Percentiles rank a stretch among this genome's conserved stretches.
These are phyloP conservation scores for Contarinia nasturtii DNA, from an alignment of 1,140 invertebrate genomes.

Conservation along the genomic window DNA sequence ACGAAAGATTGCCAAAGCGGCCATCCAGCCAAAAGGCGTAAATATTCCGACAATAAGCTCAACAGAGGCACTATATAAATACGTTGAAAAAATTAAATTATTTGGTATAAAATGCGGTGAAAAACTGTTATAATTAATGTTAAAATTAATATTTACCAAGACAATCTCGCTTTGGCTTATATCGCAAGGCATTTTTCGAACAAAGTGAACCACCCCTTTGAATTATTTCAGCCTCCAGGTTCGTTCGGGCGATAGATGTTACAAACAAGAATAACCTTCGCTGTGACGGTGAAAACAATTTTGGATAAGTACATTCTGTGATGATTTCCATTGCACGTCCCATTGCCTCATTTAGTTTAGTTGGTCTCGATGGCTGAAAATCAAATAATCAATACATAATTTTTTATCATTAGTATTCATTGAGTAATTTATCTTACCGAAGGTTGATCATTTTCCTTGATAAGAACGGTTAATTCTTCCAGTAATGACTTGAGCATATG, in stretches of 20 bases:
- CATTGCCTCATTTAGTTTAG: constrained; percentile 57
- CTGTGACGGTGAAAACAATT: constrained; percentile 33
- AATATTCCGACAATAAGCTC: constrained; percentile 71
- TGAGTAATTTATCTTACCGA: constrained; percentile 28
- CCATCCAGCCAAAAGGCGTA: constrained; percentile 48
- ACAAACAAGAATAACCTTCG: constrained; percentile 75
- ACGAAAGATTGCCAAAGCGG: constrained; percentile 43
- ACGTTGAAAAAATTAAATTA: constrained; percentile 5
- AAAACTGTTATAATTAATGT: too few relatives aligned
- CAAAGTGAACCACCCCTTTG: constrained; percentile 64
- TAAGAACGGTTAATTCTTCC: constrained; percentile 37
- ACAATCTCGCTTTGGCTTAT: constrained; percentile 67
- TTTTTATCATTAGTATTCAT: too few relatives aligned
- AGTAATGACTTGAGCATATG: constrained; percentile 32
- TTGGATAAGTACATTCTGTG: constrained; percentile 47
- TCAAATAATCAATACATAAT: too few relatives aligned
- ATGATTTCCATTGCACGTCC: constrained; percentile 85
- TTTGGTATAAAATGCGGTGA: too few relatives aligned
- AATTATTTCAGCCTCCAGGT: constrained; percentile 80
- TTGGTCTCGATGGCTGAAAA: constrained; percentile 24
- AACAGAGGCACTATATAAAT: constrained; percentile 55
- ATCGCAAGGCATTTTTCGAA: constrained; percentile 30
- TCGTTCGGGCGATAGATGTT: constrained; percentile 77
- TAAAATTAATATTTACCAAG: constrained; percentile 38
- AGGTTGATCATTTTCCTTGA: constrained; percentile 44